Percentiles rank a stretch among this genome's conserved stretches.
phyloP scores from a whole-genome alignment of 2,888 invertebrate species.

The Mesorhabditis sp. region DNA sequence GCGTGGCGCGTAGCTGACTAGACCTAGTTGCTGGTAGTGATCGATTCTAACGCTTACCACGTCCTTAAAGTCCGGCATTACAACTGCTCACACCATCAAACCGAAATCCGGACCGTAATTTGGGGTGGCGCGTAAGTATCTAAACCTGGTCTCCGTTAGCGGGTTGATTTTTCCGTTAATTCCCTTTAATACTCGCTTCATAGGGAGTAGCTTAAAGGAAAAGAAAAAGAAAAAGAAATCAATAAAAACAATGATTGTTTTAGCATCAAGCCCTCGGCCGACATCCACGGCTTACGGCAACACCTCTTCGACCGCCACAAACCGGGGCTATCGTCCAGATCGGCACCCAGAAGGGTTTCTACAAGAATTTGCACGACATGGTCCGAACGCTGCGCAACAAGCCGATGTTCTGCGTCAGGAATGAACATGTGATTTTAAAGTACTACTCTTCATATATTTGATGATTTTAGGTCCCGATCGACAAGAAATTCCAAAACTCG shows the following conservation, averaged over 20 bases:
- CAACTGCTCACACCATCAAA: too few species aligned
- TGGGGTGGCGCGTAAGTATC: too few species aligned
- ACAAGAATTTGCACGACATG: constrained; percentile 26
- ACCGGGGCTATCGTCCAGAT: constrained; percentile 28
- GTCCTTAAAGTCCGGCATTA: too few species aligned
- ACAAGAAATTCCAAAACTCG: constrained; percentile 39
- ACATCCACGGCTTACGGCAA: neutral
- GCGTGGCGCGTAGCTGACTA: too few species aligned
- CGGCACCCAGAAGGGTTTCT: constrained; percentile 36
- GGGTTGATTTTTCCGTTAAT: too few species aligned
- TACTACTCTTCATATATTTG: neutral
- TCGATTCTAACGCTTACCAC: too few species aligned
- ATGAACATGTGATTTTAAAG: neutral
- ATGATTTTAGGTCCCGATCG: constrained; percentile 27
- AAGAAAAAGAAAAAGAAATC: too few species aligned
- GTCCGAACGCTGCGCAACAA: constrained; percentile 23
- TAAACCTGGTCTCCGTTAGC: too few species aligned
- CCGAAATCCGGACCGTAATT: too few species aligned
- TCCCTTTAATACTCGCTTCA: too few species aligned
- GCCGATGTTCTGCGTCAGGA: constrained; percentile 20
- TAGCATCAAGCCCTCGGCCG: constrained; percentile 1
- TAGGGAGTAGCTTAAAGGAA: too few species aligned
- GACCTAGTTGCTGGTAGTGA: too few species aligned
- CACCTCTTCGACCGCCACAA: constrained; percentile 1
- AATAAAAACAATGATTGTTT: neutral